Conservation (phyloP, 2,888 invertebrate species). For the Maniola hyperantus region DNA sequence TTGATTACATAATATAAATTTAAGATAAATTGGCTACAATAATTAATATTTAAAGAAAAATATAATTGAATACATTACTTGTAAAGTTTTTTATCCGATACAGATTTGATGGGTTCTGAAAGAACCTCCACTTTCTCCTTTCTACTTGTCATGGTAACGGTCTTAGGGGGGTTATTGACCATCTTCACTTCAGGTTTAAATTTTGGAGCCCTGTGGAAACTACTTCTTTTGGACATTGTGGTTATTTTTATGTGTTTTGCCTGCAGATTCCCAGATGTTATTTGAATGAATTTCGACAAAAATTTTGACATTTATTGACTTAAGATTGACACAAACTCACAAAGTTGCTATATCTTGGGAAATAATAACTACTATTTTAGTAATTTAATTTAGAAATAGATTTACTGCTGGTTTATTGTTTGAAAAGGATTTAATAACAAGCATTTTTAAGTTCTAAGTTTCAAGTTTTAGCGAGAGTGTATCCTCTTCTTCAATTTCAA, state of each 20-base stretch:
- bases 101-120: conserved; percentile 86
- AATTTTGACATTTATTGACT: conserved; percentile 74
- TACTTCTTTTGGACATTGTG: conserved; percentile 71
- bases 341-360: background rate
- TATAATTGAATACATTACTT: conserved; percentile 74
- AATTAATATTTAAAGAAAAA: too few relatives aligned
- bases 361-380: background rate
- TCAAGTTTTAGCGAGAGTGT: too few relatives aligned
- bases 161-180: conserved; percentile 51
- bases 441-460: too few relatives aligned
- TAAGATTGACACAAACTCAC: background rate
- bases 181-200: conserved; percentile 71
- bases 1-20: background rate
- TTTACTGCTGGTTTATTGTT: too few relatives aligned
- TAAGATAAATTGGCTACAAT: background rate
- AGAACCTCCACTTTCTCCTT: conserved; percentile 75
- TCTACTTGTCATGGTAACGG: conserved; percentile 50
- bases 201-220: conserved; percentile 64
- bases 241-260: conserved; percentile 50
- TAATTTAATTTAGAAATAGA: too few relatives aligned
- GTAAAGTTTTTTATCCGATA: conserved; percentile 90
- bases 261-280: conserved; percentile 62
- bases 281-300: conserved; percentile 71
- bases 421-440: too few relatives aligned
- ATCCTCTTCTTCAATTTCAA: too few relatives aligned